Percentiles rank a stretch among this genome's conserved stretches.
phyloP scores from a whole-genome alignment of 2,888 invertebrate species.

The Podabrus alpinus region DNA sequence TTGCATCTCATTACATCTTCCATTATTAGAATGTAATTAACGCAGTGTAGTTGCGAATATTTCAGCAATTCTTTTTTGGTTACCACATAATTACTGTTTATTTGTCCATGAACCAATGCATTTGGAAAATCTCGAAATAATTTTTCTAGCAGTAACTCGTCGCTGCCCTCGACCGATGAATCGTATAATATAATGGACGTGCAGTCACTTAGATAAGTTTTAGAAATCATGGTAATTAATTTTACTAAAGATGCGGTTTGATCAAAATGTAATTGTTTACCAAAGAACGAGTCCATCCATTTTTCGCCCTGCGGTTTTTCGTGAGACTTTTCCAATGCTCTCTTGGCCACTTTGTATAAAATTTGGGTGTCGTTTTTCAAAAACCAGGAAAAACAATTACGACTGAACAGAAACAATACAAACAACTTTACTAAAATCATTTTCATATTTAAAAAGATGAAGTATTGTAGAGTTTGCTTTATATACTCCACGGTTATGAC shows the following conservation, averaged over 20 bases:
- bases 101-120: conserved; percentile 66
- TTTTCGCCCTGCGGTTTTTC: conserved; percentile 51
- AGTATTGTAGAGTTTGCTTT: background rate
- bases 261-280: conserved; percentile 44
- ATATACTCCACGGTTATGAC: background rate
- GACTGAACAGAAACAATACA: background rate
- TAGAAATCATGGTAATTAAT: conserved; percentile 64
- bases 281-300: conserved; percentile 49
- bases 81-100: conserved; percentile 58
- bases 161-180: conserved; percentile 59
- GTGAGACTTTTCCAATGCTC: conserved; percentile 52
- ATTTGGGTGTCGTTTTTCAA: background rate
- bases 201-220: conserved; percentile 66
- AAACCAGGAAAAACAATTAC: background rate
- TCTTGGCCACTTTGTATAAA: conserved; percentile 33
- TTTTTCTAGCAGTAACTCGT: conserved; percentile 62
- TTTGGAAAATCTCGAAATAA: conserved; percentile 63
- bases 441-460: background rate
- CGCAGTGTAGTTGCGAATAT: conserved; percentile 57
- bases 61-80: conserved; percentile 56
- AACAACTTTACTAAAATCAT: background rate
- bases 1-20: conserved; percentile 65
- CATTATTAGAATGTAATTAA: conserved; percentile 70
- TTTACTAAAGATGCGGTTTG: conserved; percentile 65
- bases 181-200: conserved; percentile 72